phyloP scores from a whole-genome alignment of 2,888 invertebrate species.

The Pseudoips prasinana region DNA sequence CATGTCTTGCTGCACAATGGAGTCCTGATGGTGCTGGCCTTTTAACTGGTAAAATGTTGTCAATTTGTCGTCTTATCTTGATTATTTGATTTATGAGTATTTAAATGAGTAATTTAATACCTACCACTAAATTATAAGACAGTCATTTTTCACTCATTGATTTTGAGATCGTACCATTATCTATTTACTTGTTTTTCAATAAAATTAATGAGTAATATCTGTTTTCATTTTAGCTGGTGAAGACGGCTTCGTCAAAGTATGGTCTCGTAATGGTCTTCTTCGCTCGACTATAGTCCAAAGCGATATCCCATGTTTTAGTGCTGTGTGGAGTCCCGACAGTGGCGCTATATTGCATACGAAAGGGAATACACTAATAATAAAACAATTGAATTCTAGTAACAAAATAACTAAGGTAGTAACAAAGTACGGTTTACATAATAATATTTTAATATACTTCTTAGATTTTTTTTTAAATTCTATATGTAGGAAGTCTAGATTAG shows the following conservation, averaged over 20 bases:
- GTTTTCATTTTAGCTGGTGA: conserved; percentile 88
- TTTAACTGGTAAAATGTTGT: conserved; percentile 85
- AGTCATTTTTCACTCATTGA: no score
- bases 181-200: no score
- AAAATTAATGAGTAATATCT: not conserved
- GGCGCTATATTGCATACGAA: conserved; percentile 86
- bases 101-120: no score
- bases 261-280: conserved; percentile 97
- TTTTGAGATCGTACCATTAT: no score
- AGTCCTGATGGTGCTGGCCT: conserved; percentile 97
- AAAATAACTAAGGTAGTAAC: conserved; percentile 85
- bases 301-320: conserved; percentile 90
- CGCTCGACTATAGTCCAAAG: conserved; percentile 93
- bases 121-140: no score
- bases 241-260: conserved; percentile 97
- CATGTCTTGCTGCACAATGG: conserved; percentile 95
- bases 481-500: no score
- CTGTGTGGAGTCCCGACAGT: conserved; percentile 91
- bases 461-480: no score
- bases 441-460: not conserved
- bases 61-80: not conserved
- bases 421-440: not conserved
- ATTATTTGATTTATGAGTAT: no score
- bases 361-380: conserved; percentile 85
- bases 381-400: conserved; percentile 87